A percentile compares a stretch with the other conserved stretches of the same genome.
These are phyloP conservation scores for Meiosimyza decipiens DNA, from an alignment of 2,888 invertebrate species.

Conservation along the genomic window DNA sequence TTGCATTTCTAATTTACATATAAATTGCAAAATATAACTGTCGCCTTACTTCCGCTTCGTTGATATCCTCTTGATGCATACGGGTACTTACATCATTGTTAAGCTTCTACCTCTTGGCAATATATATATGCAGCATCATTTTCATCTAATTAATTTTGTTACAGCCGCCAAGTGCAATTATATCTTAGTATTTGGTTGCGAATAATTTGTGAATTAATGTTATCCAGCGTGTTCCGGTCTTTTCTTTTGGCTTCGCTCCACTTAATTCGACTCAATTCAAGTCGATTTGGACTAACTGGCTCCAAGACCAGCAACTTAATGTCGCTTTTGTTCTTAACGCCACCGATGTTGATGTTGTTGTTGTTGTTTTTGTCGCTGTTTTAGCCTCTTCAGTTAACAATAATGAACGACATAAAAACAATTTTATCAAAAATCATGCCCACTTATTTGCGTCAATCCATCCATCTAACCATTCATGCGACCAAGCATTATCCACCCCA, in stretches of 20 bases:
- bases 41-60: neutral
- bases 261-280: too few relatives aligned
- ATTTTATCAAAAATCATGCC: slow-evolving; percentile 7
- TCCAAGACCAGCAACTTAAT: too few relatives aligned
- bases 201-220: too few relatives aligned
- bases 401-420: slow-evolving; percentile 7
- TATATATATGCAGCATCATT: neutral
- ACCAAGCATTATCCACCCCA: neutral
- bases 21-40: slow-evolving; percentile 5
- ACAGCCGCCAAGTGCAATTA: slow-evolving; percentile 1
- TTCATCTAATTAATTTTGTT: slow-evolving; percentile 8
- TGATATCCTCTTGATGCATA: neutral
- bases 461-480: neutral
- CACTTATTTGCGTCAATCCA: slow-evolving; percentile 10
- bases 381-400: slow-evolving; percentile 9
- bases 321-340: slow-evolving; percentile 9
- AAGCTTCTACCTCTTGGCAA: too few relatives aligned
- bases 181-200: too few relatives aligned
- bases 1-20: neutral
- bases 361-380: neutral
- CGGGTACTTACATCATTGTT: neutral
- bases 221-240: too few relatives aligned
- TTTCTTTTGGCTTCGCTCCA: too few relatives aligned
- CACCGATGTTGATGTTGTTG: neutral
- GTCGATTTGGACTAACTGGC: too few relatives aligned